phyloP scores from a whole-genome alignment of 2,888 invertebrate genomes.

The Leucania comma region DNA sequence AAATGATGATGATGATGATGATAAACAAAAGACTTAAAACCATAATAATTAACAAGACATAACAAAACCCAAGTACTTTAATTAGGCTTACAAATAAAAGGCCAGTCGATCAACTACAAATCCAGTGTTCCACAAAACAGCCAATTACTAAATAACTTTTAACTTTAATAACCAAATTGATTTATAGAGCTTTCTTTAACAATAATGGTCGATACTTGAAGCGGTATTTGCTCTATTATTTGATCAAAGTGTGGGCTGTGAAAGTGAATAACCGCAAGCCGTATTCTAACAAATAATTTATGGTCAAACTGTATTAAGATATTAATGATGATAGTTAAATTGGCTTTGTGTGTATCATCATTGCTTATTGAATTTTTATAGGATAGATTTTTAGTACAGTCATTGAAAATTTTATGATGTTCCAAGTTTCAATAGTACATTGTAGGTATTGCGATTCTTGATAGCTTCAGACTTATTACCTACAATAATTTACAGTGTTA shows the following conservation, averaged over 20 bases:
- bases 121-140: constrained; percentile 45
- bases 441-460: background rate
- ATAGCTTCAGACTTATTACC: background rate
- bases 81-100: constrained; percentile 15
- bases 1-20: too few relatives aligned
- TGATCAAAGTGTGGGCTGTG: constrained; percentile 39
- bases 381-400: background rate
- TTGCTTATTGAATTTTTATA: background rate
- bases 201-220: constrained; percentile 28
- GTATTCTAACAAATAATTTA: constrained; percentile 30
- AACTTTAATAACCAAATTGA: constrained; percentile 53
- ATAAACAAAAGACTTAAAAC: background rate
- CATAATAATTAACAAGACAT: background rate
- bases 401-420: constrained; percentile 1
- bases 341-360: constrained; percentile 11
- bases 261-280: constrained; percentile 37
- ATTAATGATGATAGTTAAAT: constrained; percentile 30
- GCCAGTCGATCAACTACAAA: constrained; percentile 19
- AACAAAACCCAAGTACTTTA: background rate
- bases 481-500: background rate
- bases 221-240: constrained; percentile 10
- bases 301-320: constrained; percentile 32
- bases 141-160: constrained; percentile 50
- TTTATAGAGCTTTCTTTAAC: constrained; percentile 50
- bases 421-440: background rate